Evolutionary conservation across 1,140 invertebrate species (phyloP), one percentile per base, ranked within the genome.

Genomic region (Drosophila kurseongensis): DNA sequence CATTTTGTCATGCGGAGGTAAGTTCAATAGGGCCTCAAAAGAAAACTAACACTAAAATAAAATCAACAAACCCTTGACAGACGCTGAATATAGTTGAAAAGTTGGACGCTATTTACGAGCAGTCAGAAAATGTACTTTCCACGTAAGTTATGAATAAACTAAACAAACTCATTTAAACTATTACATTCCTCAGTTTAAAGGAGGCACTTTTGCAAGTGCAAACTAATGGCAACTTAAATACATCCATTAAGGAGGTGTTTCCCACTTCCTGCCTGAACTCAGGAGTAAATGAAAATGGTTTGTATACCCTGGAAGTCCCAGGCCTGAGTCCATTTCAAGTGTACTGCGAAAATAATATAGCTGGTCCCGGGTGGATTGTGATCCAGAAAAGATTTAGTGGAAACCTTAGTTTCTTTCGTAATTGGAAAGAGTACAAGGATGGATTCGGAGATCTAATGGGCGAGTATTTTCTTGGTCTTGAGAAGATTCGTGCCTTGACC

Each of bases 381-480:
- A 92, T 96, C 42, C 95, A 95, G 88, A 94, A 94, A 45, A 92
- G 95, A 14, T 93, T 93, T 29, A 94, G 95, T 71, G 95, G 95
- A 1, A 93, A 93, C 5, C 93, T 94, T 66, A 94, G 95, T 56
- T 96, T 96, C 78, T 94, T 93, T 68, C 93, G 94, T 61, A 93
- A 93, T 50, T 96, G 95, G 95, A 45, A 80, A 0, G 94, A 95
- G 41, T 96, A 96, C 77, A 94, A 94, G 58, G 74, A 93, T 32
- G 95, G 95, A 5, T 95, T 95, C 65, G 95, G 95, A 0, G 94
- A 95, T 66, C 71, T 95, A 1, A 93, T 92, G 7, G 93, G 94
- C 0, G 95, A 95, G 81, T 95, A 95, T 77, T 95, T 95, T 93
- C 88, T 95, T 2, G 95, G 95, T 9, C 81, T 95, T 40, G 94